Evolutionary conservation across 2,888 invertebrate species (phyloP), one percentile per base, ranked within the genome.

Genomic region (Nomada ruficornis): DNA sequence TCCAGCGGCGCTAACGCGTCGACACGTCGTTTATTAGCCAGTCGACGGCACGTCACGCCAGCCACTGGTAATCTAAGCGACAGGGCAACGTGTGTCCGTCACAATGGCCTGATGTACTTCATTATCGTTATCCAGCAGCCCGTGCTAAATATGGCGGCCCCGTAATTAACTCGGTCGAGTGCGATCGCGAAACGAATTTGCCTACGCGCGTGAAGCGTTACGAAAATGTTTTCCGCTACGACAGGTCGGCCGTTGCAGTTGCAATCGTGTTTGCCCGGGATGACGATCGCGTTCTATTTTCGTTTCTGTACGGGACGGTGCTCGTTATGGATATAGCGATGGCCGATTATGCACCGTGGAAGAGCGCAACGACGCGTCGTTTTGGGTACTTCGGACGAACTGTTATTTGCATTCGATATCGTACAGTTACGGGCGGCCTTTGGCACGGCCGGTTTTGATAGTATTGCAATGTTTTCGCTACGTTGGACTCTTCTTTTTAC

Each of bases 81-180:
- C 42, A 5, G 59, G 57, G 20, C 23, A 13, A 5, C 29, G 50
- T 36, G 42, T 67, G 74, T 44, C 60, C 44, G 10, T 64, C 78
- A 70, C 26, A 20, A 23, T 44, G 69, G 26, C 62, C 50, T 20
- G 42, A 23, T 50, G 65, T 60, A 77, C 63, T 80, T 83, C 76
- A 71, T 85, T 85, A 83, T 64, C 74, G 64, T 83, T 83, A 72
- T 85, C 62, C 77, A 85, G 83, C 83, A 85, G 55, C 57, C 29
- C 36, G 36, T 55, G 73, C 64, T 85, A 83, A 74, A 83, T 83
- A 69, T 62, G 57, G 60, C 20, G 54, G 64, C 26, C 54, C 47
- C 18, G 57, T 63, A 82, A 80, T 78, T 75, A 82, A 15, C 57
- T 42, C 9, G 29, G 20, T 29, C 52, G 55, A 54, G 55, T 60